Evolutionary conservation across 1,140 invertebrate genomes (phyloP), one percentile per base, ranked within the genome.

Genomic region (Zaprionus davidi): DNA sequence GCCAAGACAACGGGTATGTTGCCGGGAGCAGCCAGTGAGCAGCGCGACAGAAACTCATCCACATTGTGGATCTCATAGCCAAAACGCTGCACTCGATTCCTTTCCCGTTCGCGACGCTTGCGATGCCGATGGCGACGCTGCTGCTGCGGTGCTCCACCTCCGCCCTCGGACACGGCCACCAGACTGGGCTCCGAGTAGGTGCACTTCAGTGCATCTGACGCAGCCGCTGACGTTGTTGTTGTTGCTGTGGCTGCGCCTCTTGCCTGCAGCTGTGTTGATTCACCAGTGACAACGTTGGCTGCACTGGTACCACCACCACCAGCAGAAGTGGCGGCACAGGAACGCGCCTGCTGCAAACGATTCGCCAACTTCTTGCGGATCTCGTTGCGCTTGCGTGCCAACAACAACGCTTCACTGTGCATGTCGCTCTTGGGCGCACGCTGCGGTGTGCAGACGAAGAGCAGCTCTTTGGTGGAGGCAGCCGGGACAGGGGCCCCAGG

Each of bases 1-100:
- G 96, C 95, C 31, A 97, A 92, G 2, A 97, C 96, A 3, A 97
- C 96, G 9, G 96, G 96, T 66, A 97, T 96, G 88, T 97, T 97
- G 7, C 96, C 96, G 4, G 96, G 96, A 57, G 94, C 73, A 7
- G 86, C 70, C 26, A 93, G 67, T 6, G 92, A 93, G 66, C 92
- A 93, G 56, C 96, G 96, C 2, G 95, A 95, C 7, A 97, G 93
- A 87, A 97, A 96, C 31, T 94, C 94, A 75, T 96, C 96, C 36
- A 96, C 94, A 91, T 97, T 96, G 56, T 94, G 93, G 26, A 96
- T 96, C 69, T 96, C 95, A 75, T 96, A 97, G 31, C 96, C 96
- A 74, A 96, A 96, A 67, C 93, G 92, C 59, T 93, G 92, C 75
- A 93, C 57, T 79, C 94, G n/a, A 92, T 94, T 79, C 88, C 94